phyloP scores from a whole-genome alignment of 2,888 invertebrate species.

The Drosophila dives region DNA sequence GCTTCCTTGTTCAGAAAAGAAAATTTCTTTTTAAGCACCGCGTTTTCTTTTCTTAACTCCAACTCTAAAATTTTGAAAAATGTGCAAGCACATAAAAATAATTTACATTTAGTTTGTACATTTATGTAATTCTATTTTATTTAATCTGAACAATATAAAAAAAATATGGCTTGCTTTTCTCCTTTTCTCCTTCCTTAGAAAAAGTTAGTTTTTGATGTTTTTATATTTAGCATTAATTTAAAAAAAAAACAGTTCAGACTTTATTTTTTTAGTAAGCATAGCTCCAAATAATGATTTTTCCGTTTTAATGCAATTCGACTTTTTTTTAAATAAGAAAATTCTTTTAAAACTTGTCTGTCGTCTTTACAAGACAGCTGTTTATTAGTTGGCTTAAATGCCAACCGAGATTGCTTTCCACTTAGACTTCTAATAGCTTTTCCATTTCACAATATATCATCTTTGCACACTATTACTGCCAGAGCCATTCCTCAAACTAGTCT shows the following conservation, averaged over 20 bases:
- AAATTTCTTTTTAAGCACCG: no score
- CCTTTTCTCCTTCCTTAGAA: no score
- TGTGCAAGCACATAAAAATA: no score
- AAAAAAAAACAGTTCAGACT: no score
- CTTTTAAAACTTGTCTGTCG: neutral
- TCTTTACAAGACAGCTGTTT: neutral
- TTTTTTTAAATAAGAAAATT: neutral
- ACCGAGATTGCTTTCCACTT: constrained; percentile 6
- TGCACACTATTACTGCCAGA: neutral
- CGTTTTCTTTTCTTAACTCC: no score
- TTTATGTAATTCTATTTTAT: no score
- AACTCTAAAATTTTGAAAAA: no score
- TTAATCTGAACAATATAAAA: no score
- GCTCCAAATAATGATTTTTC: neutral
- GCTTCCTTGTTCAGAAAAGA: neutral
- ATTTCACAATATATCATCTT: constrained; percentile 9
- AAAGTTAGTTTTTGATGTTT: no score
- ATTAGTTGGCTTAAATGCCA: neutral
- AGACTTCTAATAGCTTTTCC: constrained; percentile 3
- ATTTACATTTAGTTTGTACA: no score
- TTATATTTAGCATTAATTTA: no score
- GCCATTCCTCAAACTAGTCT: constrained; percentile 14
- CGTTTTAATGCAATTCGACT: neutral
- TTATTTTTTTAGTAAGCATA: neutral
- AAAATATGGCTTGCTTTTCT: no score